Percentiles rank a stretch among this genome's conserved stretches.
These are phyloP conservation scores for Diplogasteroides magnus DNA, from an alignment of 1,140 invertebrate species.

Conservation along the genomic window DNA sequence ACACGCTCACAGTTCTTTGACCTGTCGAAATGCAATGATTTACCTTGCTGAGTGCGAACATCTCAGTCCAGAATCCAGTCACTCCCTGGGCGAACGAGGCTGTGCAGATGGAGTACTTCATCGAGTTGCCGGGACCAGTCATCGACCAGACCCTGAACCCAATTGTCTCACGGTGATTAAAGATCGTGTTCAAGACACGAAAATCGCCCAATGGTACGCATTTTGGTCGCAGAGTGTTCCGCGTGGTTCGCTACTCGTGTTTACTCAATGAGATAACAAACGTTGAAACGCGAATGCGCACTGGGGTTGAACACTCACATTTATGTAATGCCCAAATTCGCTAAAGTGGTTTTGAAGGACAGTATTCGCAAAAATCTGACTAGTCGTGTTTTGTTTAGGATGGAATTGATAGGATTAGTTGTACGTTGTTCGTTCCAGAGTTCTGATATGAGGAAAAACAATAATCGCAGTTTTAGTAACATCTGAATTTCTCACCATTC, in stretches of 20 bases:
- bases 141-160: conserved; percentile 38
- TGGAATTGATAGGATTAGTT: no score
- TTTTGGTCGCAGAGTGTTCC: no score
- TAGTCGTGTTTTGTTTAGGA: no score
- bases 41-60: conserved; percentile 54
- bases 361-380: conserved; percentile 59
- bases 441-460: no score
- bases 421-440: no score
- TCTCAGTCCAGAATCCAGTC: conserved; percentile 81
- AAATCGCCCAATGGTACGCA: no score
- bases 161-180: no score
- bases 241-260: no score
- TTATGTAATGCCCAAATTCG: neutral
- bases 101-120: conserved; percentile 50
- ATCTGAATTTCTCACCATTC: conserved; percentile 44
- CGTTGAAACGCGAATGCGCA: no score
- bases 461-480: conserved; percentile 57
- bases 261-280: no score
- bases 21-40: conserved; percentile 72
- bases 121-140: conserved; percentile 40
- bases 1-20: conserved; percentile 73
- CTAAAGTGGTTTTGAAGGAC: conserved; percentile 3
- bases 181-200: no score
- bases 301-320: no score
- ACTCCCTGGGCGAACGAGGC: conserved; percentile 73